A percentile compares a stretch with the other conserved stretches of the same genome.
phyloP scores from a whole-genome alignment of 2,113 vertebrate species.

The Syngnathus scovelli region DNA sequence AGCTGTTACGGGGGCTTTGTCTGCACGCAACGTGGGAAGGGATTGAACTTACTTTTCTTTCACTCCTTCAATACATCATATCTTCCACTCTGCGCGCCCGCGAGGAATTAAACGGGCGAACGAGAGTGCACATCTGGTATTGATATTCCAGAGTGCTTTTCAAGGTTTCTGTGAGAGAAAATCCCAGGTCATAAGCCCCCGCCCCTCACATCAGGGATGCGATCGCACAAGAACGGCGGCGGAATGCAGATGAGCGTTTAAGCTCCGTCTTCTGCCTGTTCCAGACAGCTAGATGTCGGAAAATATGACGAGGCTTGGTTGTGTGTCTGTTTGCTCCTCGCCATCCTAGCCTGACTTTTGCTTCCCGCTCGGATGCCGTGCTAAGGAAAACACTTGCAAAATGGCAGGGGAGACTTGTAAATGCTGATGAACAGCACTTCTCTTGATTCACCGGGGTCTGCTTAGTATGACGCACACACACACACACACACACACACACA shows the following conservation, averaged over 20 bases:
- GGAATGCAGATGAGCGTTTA: conserved; percentile 31
- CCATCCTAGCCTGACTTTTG: conserved; percentile 23
- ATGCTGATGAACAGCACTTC: conserved; percentile 63
- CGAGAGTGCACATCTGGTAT: conserved; percentile 7
- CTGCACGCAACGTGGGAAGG: neutral
- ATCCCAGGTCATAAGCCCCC: conserved; percentile 38
- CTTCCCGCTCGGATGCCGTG: conserved; percentile 24
- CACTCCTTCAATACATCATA: conserved; percentile 1
- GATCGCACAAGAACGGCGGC: conserved; percentile 20
- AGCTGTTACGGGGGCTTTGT: neutral
- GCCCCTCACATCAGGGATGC: conserved; percentile 17
- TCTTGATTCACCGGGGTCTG: conserved; percentile 57
- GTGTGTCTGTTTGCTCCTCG: neutral
- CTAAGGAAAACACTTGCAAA: conserved; percentile 42
- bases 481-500: conserved; percentile 15
- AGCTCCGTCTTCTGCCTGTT: conserved; percentile 19
- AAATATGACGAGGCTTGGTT: neutral
- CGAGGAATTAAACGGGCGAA: conserved; percentile 15
- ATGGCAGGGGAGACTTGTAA: conserved; percentile 46
- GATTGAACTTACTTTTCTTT: conserved; percentile 1
- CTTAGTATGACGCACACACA: conserved; percentile 49
- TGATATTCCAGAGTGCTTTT: conserved; percentile 34
- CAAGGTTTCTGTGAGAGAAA: conserved; percentile 29
- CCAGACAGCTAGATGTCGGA: neutral
- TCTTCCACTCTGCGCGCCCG: conserved; percentile 6